Evolutionary conservation across 2,888 invertebrate species (phyloP).

Genomic region (Uloborus plumipes): DNA sequence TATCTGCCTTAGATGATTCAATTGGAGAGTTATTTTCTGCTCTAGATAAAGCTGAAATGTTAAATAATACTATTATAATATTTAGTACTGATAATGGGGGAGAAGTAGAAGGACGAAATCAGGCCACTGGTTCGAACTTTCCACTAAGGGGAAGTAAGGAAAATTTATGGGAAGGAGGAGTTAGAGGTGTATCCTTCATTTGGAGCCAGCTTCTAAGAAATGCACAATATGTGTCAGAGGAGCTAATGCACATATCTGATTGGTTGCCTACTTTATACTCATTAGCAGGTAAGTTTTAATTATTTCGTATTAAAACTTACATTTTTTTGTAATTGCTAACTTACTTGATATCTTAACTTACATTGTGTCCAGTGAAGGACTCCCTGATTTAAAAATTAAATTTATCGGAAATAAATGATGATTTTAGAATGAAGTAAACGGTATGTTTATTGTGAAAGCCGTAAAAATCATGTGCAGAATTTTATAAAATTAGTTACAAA

Average conservation of each 20-base stretch:
- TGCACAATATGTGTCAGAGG: constrained; percentile 70
- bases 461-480: too few relatives aligned
- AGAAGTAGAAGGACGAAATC: constrained; percentile 75
- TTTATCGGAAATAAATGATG: too few relatives aligned
- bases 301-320: too few relatives aligned
- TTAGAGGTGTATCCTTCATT: constrained; percentile 83
- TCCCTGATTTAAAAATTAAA: too few relatives aligned
- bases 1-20: constrained; percentile 86
- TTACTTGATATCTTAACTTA: too few relatives aligned
- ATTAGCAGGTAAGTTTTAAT: constrained; percentile 69
- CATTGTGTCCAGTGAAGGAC: too few relatives aligned
- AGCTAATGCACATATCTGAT: constrained; percentile 72
- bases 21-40: constrained; percentile 83
- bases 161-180: constrained; percentile 94
- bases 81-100: constrained; percentile 93
- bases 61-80: constrained; percentile 85
- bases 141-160: constrained; percentile 72
- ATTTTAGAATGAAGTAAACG: too few relatives aligned
- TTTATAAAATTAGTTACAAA: too few relatives aligned
- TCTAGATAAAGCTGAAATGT: constrained; percentile 78
- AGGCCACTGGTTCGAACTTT: constrained; percentile 76
- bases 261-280: constrained; percentile 72
- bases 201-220: constrained; percentile 80
- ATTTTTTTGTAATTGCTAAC: too few relatives aligned
- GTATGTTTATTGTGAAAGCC: too few relatives aligned